Percentiles rank a stretch among this genome's conserved stretches.
Conservation (phyloP, 1,140 invertebrate genomes). For the Trichonephila clavipes region DNA sequence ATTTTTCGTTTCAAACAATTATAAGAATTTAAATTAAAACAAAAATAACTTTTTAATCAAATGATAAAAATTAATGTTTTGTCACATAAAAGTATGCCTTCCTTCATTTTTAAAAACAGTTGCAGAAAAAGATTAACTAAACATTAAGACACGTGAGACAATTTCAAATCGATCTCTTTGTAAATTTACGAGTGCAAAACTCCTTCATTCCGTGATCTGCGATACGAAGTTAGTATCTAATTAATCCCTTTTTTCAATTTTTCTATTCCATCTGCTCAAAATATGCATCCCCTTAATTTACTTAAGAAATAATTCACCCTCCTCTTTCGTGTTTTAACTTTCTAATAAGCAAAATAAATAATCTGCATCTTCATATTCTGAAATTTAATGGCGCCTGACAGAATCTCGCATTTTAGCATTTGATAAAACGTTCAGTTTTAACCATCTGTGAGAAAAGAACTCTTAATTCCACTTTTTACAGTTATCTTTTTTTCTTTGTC, state of each 20-base stretch:
- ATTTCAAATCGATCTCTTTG: too few relatives aligned
- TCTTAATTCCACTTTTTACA: constrained; percentile 66
- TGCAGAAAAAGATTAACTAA: too few relatives aligned
- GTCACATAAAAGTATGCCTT: too few relatives aligned
- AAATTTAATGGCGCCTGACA: constrained; percentile 61
- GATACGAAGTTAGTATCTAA: neutral
- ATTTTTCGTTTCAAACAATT: too few relatives aligned
- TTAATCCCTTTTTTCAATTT: neutral
- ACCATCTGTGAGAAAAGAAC: constrained; percentile 71
- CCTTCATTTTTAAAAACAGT: too few relatives aligned
- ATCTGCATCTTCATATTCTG: constrained; percentile 29
- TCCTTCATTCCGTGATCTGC: neutral
- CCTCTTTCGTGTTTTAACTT: neutral
- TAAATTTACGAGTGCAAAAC: too few relatives aligned
- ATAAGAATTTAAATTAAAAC: too few relatives aligned
- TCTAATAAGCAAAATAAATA: constrained; percentile 68
- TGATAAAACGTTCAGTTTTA: constrained; percentile 67
- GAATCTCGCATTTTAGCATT: constrained; percentile 69
- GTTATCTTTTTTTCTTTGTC: constrained; percentile 64
- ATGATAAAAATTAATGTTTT: too few relatives aligned
- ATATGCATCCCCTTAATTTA: constrained; percentile 49
- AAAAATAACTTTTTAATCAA: too few relatives aligned
- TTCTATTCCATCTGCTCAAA: neutral
- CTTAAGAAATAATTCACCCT: constrained; percentile 48
- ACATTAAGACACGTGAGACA: too few relatives aligned